Evolutionary conservation across 2,888 invertebrate genomes (phyloP), one percentile per base, ranked within the genome.

Genomic region (Drosophila austrosaltans): DNA sequence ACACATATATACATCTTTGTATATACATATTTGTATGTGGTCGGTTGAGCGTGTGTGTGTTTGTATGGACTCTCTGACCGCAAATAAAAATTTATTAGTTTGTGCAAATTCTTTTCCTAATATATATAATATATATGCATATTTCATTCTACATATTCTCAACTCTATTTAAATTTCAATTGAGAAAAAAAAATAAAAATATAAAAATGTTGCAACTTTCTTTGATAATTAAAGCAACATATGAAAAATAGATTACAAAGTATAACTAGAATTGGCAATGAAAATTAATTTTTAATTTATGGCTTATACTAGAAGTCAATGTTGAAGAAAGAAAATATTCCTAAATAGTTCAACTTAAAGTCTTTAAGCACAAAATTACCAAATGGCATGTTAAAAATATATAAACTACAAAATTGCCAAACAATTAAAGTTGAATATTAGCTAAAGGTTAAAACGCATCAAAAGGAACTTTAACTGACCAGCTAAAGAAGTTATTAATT

Each of bases 81-180:
- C 56, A 63, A 59, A 75, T 71, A 75, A 65, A 67, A 67, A 75
- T 75, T 69, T 74, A 75, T 70, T 66, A 67, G 61, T 64, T 75
- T 63, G 16, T 39, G 30, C 65, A 73, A 53, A 63, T 69, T 63
- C 40, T 59, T 59, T 59, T 42, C 25, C 40, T 40, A 42, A 40
- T 60, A n/a, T 22, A 16, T 22, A 16, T 42, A 39, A 54, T 54
- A 54, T 7, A n/a, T 30, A n/a, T 54, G 54, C 30, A 54, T 54
- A n/a, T 54, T 54, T 54, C 16, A 30, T 54, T 32, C 32, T 16
- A 16, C 16, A 16, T 16, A 54, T 54, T 54, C 32, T 30, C 30
- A 7, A 54, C 54, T 39, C 22, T 16, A 22, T 36, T 58, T 7
- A 30, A 39, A 32, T 39, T 39, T 30, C 20, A 39, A 28, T 53